phyloP scores from a whole-genome alignment of 30 jellyfish, hydroid and myxozoan genomes.

The Pseudorhiza aurosa region DNA sequence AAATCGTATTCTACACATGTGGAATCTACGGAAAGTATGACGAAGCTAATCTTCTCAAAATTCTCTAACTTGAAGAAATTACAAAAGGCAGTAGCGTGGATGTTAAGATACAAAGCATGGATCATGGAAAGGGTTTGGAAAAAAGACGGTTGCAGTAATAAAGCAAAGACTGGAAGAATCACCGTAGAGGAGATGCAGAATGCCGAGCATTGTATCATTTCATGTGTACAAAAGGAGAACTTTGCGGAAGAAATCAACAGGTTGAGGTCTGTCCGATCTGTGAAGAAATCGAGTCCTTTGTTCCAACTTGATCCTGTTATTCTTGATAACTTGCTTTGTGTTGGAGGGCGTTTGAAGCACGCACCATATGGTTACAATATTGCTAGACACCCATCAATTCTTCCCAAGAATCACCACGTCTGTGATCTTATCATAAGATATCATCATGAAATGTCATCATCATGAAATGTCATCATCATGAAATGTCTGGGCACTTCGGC shows the following conservation, averaged over 20 bases:
- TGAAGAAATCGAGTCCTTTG: background rate
- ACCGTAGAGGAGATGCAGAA: slow-evolving; percentile 8
- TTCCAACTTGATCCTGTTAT: slow-evolving; percentile 23
- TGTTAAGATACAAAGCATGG: slow-evolving; percentile 53
- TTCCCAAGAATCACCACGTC: slow-evolving; percentile 48
- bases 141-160: background rate
- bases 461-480: too few species aligned
- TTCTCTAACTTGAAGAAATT: slow-evolving; percentile 30
- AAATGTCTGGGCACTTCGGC: slow-evolving; percentile 48
- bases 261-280: slow-evolving; percentile 5
- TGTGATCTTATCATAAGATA: slow-evolving; percentile 39
- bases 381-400: slow-evolving; percentile 49
- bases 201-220: slow-evolving; percentile 2
- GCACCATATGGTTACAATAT: slow-evolving; percentile 5
- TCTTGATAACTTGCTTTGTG: slow-evolving; percentile 22
- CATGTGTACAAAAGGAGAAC: background rate
- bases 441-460: too few species aligned
- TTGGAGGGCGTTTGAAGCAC: slow-evolving; percentile 41
- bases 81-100: slow-evolving; percentile 60
- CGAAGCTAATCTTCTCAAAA: background rate
- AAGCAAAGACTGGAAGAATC: background rate
- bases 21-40: background rate
- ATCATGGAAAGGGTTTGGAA: slow-evolving; percentile 9
- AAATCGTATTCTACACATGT: too few species aligned
- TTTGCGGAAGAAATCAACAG: slow-evolving; percentile 7